Evolutionary conservation across 2,888 invertebrate species (phyloP).

Genomic region (Lasioglossum villosulum): DNA sequence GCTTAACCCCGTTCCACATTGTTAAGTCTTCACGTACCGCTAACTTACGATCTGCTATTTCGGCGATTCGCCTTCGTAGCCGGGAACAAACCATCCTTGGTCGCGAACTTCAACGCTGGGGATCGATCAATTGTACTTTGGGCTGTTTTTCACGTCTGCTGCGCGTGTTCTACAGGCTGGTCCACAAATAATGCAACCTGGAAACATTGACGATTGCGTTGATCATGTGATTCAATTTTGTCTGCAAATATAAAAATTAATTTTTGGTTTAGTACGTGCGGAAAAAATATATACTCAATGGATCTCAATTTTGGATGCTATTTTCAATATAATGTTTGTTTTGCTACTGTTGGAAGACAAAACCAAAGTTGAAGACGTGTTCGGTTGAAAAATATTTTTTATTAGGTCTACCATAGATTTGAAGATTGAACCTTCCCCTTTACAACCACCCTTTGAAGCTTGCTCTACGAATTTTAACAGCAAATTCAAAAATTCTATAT

Average conservation of each 20-base stretch:
- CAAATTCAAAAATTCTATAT: neutral
- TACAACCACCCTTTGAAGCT: neutral
- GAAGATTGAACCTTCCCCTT: neutral
- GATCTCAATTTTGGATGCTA: neutral
- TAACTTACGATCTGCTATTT: slow-evolving; percentile 24
- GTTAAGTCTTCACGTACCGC: slow-evolving; percentile 35
- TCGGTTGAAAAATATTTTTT: too few species aligned
- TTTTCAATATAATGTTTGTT: neutral
- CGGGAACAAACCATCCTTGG: neutral
- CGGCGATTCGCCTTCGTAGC: neutral
- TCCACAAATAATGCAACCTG: neutral
- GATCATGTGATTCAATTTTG: too few species aligned
- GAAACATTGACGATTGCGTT: too few species aligned
- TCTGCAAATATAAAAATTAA: too few species aligned
- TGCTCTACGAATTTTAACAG: neutral
- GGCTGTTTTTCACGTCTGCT: neutral
- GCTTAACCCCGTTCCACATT: slow-evolving; percentile 55
- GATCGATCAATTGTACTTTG: slow-evolving; percentile 1
- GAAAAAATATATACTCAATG: too few species aligned
- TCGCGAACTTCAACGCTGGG: neutral
- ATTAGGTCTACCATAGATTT: too few species aligned
- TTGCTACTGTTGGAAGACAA: too few species aligned
- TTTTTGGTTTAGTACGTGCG: too few species aligned
- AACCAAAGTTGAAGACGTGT: too few species aligned
- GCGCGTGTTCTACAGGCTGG: neutral